Base-by-base conservation (phyloP, 1,140 invertebrate species). In the Solen grandis region DNA sequence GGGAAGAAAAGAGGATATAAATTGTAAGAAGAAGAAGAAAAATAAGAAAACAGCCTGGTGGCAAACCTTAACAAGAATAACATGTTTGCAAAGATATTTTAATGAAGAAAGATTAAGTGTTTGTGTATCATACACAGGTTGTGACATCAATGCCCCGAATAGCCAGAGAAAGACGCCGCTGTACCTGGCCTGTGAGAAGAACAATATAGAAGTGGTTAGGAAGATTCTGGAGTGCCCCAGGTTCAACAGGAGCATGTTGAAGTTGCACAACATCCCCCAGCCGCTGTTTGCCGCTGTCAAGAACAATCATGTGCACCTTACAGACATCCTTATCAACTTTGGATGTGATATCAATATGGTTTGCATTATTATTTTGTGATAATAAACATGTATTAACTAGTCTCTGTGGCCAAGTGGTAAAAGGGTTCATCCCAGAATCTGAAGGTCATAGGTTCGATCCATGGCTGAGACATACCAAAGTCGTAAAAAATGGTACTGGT, bases 271-370 rank as follows among this genome's bases (percentile, higher is more conserved):
- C 25, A 83, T 88, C 13, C 89, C 91, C 4, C 81, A 90, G 31
- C 90, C 91, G 5, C 76, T 91, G 36, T 89, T 90, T 86, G 85
- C 85, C 29, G 90, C 91, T 41, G 87, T 87, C 2, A 63, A 65
- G 2, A 81, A 88, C 27, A 88, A 87, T 31, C 83, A 88, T 59
- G 50, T 76, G 4, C 75, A 82, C 63, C 86, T 88, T 57, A 85
- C 88, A 41, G 74, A 86, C 38, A 68, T 85, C 31, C 84, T 92
- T 27, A 81, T 89, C 10, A 82, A 90, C 25, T 84, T 85, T 31
- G 88, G 86, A n/a, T 87, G 85, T 81, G 84, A 92, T 73, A 84
- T 91, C 27, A 89, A 92, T 76, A 84, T 88, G 89, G 91, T 92
- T 65, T 50, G 62, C 73, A n/a, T n/a, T n/a, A n/a, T 60, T 29